Base-by-base conservation (phyloP, 2,888 invertebrate genomes). In the Platycheirus albimanus region DNA sequence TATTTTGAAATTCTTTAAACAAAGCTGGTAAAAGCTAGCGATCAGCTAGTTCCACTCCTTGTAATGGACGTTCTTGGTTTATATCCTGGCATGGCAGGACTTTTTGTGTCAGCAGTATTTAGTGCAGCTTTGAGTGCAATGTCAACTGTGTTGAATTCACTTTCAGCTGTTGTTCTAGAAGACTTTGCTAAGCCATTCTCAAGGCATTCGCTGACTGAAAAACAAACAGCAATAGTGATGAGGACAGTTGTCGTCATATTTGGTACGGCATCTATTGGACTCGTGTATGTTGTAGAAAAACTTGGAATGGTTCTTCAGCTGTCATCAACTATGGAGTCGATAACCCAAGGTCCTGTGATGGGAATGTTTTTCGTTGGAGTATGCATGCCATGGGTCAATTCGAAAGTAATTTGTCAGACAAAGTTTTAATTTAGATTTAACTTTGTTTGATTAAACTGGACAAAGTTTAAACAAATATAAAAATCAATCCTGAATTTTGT, bases 71-170 rank as follows among this genome's bases (percentile, higher is more conserved):
- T 95, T 10, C 91, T 97, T 38, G 94, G 95, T 0, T 91, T 93
- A 64, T 92, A 94, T 78, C 96, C 96, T 0, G 97, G 97, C 0
- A 89, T 98, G 45, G 95, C 97, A 0, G 98, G 98, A 20, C 91
- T 98, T 0, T 97, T 98, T 88, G 94, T 97, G 0, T 96, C 97
- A 30, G 97, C 97, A 2, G 95, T 98, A 47, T 97, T 97, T 87
- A 97, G 97, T 90, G 97, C 97, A 10, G 96, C 97, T 2, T 91
- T 98, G 19, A 96, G 96, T 89, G 95, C 96, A 0, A 92, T 96
- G 89, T 96, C 96, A 0, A 96, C 96, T 15, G 94, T 95, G 1
- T 90, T 96, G 0, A 96, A 96, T 87, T 95, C 96, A 0, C 93
- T 96, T 93, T 93, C 96, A 0, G 96, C 95, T 0, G 95, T 96